Base-by-base conservation (phyloP, 2,113 vertebrate genomes). In the Daphoenositta chrysoptera region DNA sequence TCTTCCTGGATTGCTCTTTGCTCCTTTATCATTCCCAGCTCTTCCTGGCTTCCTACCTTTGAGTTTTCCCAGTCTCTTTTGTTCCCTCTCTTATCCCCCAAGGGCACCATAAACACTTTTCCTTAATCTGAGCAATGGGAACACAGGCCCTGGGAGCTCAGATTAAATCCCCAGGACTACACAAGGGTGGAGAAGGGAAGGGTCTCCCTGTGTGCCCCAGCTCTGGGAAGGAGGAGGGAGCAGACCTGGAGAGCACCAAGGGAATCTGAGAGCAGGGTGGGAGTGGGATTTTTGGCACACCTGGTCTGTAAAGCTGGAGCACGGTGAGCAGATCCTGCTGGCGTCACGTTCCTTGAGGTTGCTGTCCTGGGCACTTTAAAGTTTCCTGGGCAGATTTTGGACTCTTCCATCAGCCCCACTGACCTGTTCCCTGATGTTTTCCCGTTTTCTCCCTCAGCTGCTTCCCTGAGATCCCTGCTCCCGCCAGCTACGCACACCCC, bases 391-490 rank as follows among this genome's bases (percentile, higher is more conserved):
- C 71, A 56, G 77, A 24, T 81, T 93, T 63, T 50, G 15, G 24
- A 9, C 33, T 53, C 37, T 18, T 8, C 48, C 65, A 7, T 57
- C 82, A 13, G 6, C 30, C 35, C 45, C 65, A 2, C 26, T 11
- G 35, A 51, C 40, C 37, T 4, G 22, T 23, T 40, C 6, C 24
- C 66, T 96, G 90, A 94, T 10, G 2, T 73, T 69, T 21, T 96
- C 84, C 66, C 69, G 11, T 94, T 95, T 91, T 97, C 77, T 96
- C 94, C 78, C 47, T 28, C 98, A 99, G 99, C 98, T 99, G 99
- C 97, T 99, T 99, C 98, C 98, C 99, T 13, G 99, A 99, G 97
- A 99, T 99, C 97, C 98, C 99, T 23, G 97, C 89, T 96, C 98
- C 98, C 96, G 83, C 97, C 98, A 96, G 97, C 97, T 97, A 97